These are phyloP conservation scores for Trachelipus rathkii DNA, from an alignment of 1,140 invertebrate genomes.

Conservation along the genomic window DNA sequence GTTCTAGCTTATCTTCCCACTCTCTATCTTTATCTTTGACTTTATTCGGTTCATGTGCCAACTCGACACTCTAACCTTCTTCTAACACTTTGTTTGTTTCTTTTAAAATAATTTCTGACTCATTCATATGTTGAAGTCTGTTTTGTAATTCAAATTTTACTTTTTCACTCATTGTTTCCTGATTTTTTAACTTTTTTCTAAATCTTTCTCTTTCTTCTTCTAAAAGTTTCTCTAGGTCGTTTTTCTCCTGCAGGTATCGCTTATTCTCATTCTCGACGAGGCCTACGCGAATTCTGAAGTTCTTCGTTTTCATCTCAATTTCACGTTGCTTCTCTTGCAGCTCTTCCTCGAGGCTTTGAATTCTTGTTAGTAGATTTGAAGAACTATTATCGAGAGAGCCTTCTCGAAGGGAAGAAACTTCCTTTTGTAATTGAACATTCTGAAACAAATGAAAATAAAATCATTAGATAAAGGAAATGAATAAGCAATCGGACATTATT, in stretches of 20 bases:
- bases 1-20: slow-evolving; percentile 17
- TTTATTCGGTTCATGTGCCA: slow-evolving; percentile 19
- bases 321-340: background rate
- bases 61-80: no score
- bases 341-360: background rate
- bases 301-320: background rate
- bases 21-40: slow-evolving; percentile 16
- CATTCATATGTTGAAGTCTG: slow-evolving; percentile 13
- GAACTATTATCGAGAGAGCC: background rate
- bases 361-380: background rate
- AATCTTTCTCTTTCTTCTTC: slow-evolving; percentile 24
- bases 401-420: background rate
- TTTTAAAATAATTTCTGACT: slow-evolving; percentile 13
- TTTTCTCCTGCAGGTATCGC: slow-evolving; percentile 20
- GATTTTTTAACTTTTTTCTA: slow-evolving; percentile 22
- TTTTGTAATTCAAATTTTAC: background rate
- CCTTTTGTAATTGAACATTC: background rate
- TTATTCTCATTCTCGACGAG: slow-evolving; percentile 24
- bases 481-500: no score
- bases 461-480: no score
- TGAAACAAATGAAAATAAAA: background rate
- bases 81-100: background rate
- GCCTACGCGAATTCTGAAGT: background rate
- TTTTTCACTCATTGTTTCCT: slow-evolving; percentile 2
- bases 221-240: slow-evolving; percentile 21